Evolutionary conservation across 2,797 vertebrate genomes (phyloP).

Genomic region (Trichosurus vulpecula): DNA sequence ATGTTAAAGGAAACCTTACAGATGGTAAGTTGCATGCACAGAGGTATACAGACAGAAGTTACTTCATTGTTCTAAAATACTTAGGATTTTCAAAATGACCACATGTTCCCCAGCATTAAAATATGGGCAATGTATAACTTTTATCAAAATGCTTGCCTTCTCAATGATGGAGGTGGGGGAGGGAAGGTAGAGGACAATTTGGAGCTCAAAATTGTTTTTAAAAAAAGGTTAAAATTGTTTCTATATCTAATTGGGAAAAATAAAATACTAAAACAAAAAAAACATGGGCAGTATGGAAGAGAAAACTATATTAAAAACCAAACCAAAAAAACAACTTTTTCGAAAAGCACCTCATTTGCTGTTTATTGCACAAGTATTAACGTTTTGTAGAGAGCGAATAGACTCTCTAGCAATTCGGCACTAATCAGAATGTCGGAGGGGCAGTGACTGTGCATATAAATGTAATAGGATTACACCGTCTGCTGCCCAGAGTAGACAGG

Average conservation of each 20-base stretch:
- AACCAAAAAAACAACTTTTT: not conserved
- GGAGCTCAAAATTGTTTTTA: not conserved
- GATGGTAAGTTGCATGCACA: fast-evolving
- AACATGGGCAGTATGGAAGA: not conserved
- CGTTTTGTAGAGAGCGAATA: not conserved
- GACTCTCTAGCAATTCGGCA: not conserved
- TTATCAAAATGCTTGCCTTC: not conserved
- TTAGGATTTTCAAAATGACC: not conserved
- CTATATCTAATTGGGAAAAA: not conserved
- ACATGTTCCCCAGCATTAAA: not conserved
- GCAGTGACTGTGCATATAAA: not conserved
- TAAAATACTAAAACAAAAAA: not conserved
- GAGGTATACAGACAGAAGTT: not conserved
- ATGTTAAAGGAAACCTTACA: not conserved
- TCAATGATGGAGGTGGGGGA: not conserved
- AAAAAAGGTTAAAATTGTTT: not conserved
- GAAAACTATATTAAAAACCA: not conserved
- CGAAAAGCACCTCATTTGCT: not conserved
- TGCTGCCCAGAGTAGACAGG: not conserved
- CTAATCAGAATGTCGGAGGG: not conserved
- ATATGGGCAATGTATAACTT: not conserved
- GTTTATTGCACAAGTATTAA: constrained; percentile 4
- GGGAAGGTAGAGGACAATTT: not conserved
- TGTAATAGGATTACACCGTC: not conserved
- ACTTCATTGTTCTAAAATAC: not conserved